Conservation (phyloP, 2,888 invertebrate species). For the Phengaris arion region DNA sequence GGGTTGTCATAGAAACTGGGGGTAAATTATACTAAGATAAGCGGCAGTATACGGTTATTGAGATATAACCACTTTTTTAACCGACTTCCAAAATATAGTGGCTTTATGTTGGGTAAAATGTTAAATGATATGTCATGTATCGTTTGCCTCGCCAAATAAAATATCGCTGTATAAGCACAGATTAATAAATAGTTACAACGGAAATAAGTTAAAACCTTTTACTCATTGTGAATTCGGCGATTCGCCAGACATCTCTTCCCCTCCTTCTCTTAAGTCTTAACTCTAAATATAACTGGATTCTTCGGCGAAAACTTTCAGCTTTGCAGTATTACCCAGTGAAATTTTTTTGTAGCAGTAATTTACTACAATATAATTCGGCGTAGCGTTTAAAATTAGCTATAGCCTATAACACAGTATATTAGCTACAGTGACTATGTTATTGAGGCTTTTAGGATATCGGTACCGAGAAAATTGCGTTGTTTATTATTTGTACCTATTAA, state of each 20-base stretch:
- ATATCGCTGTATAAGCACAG: too few species aligned
- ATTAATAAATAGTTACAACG: too few species aligned
- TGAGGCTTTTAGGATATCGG: background rate
- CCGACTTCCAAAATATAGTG: too few species aligned
- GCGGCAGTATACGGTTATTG: too few species aligned
- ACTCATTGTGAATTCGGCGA: conserved; percentile 31
- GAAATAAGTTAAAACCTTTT: conserved; percentile 29
- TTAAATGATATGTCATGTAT: too few species aligned
- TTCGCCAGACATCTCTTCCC: conserved; percentile 24
- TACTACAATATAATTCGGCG: conserved; percentile 29
- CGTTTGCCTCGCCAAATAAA: too few species aligned
- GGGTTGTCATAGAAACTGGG: too few species aligned
- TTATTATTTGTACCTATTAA: background rate
- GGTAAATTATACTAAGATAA: too few species aligned
- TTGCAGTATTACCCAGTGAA: conserved; percentile 9
- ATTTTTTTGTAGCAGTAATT: conserved; percentile 27
- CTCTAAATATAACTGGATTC: conserved; percentile 40
- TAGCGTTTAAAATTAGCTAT: conserved; percentile 25
- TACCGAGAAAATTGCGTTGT: background rate
- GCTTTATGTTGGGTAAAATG: too few species aligned
- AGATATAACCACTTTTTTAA: too few species aligned
- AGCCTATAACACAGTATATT: too few species aligned
- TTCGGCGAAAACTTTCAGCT: conserved; percentile 41
- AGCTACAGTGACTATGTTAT: background rate
- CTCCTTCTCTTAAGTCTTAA: background rate